These are phyloP conservation scores for Drosophila pseudoananassae DNA, from an alignment of 1,140 invertebrate species.

Conservation along the genomic window DNA sequence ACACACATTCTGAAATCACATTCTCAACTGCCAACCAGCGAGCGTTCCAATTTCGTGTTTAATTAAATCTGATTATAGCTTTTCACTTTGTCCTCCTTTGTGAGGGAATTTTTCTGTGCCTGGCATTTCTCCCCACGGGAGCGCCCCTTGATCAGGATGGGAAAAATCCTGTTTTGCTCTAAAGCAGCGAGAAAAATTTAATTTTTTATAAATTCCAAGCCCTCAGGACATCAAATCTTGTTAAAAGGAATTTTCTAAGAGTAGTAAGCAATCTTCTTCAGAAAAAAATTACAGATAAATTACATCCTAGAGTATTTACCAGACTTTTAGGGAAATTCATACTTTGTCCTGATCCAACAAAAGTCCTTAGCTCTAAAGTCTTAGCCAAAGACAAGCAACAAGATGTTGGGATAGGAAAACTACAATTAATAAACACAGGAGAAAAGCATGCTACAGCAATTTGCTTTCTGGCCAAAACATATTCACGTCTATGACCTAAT, in stretches of 20 bases:
- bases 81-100: slow-evolving; percentile 57
- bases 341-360: neutral
- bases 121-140: slow-evolving; percentile 35
- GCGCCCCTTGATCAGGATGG: neutral
- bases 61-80: slow-evolving; percentile 82
- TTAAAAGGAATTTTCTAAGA: neutral
- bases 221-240: neutral
- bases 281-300: neutral
- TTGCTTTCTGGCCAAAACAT: slow-evolving; percentile 14
- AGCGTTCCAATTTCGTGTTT: slow-evolving; percentile 77
- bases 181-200: slow-evolving; percentile 7
- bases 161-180: no score
- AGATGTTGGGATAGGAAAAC: slow-evolving; percentile 25
- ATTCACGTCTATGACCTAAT: slow-evolving; percentile 32
- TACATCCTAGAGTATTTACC: no score
- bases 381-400: neutral
- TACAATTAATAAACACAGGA: slow-evolving; percentile 16
- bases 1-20: slow-evolving; percentile 44
- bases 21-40: slow-evolving; percentile 38
- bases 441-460: slow-evolving; percentile 26
- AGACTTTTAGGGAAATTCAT: neutral
- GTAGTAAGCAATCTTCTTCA: neutral
- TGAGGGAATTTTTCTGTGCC: slow-evolving; percentile 25
- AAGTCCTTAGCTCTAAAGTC: no score
- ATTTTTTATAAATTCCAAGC: slow-evolving; percentile 25